Conservation (phyloP, 2,888 invertebrate genomes). For the Muscina levida region DNA sequence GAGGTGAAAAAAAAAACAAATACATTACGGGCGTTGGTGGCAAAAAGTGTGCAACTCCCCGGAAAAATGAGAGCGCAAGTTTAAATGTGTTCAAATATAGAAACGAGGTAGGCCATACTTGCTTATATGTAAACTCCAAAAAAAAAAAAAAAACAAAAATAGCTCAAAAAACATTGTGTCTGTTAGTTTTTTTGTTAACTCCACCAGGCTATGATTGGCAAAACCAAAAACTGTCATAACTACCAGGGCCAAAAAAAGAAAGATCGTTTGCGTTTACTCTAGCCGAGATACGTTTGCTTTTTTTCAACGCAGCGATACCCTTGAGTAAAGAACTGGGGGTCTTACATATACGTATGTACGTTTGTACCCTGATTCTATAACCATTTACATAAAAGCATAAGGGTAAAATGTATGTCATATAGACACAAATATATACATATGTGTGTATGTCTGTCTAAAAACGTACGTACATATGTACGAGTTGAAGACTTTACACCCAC, state of each 20-base stretch:
- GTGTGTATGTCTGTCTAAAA: too few relatives aligned
- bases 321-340: conserved; percentile 36
- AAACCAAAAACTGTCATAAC: conserved; percentile 58
- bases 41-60: neutral
- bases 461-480: conserved; percentile 1
- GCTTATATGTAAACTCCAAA: neutral
- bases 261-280: neutral
- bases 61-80: neutral
- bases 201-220: conserved; percentile 49
- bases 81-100: neutral
- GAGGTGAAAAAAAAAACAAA: neutral
- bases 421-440: neutral
- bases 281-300: neutral
- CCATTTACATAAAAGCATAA: neutral
- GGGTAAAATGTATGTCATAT: conserved; percentile 35
- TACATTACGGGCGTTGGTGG: too few relatives aligned
- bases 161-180: conserved; percentile 5
- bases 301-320: conserved; percentile 39
- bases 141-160: conserved; percentile 6
- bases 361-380: conserved; percentile 27
- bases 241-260: neutral
- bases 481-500: neutral
- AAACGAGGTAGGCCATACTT: conserved; percentile 2
- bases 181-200: conserved; percentile 37
- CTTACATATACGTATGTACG: too few relatives aligned